These are phyloP conservation scores for Polymixis lichenea DNA, from an alignment of 2,888 invertebrate species.

Conservation along the genomic window DNA sequence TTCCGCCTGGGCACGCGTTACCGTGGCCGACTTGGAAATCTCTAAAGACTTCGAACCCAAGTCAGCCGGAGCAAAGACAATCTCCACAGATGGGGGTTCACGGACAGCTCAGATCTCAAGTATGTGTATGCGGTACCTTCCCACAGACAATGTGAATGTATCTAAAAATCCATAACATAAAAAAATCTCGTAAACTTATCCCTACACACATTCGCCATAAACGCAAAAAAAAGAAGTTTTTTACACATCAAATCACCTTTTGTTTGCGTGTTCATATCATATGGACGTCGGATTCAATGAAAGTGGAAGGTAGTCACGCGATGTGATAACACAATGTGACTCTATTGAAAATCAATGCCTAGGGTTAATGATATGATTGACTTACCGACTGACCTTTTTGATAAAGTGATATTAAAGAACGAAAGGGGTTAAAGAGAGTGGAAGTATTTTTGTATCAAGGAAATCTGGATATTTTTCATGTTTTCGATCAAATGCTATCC, in stretches of 20 bases:
- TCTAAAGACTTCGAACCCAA: too few species aligned
- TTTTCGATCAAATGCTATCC: background rate
- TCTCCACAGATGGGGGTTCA: too few species aligned
- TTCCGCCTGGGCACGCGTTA: too few species aligned
- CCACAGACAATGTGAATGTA: too few species aligned
- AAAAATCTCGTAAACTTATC: background rate
- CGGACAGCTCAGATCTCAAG: too few species aligned
- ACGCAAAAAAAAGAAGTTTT: slow-evolving; percentile 32
- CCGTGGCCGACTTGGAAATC: too few species aligned
- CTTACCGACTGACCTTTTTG: slow-evolving; percentile 50
- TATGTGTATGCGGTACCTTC: too few species aligned
- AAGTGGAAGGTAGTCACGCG: slow-evolving; percentile 57
- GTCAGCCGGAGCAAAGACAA: too few species aligned
- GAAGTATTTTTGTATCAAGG: background rate
- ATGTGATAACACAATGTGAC: slow-evolving; percentile 62
- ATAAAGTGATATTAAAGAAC: slow-evolving; percentile 32
- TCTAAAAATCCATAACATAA: background rate
- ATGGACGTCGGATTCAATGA: slow-evolving; percentile 56
- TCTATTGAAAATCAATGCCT: slow-evolving; percentile 65
- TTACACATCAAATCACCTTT: slow-evolving; percentile 57
- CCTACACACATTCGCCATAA: background rate
- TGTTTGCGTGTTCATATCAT: slow-evolving; percentile 62
- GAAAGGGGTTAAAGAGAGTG: slow-evolving; percentile 6
- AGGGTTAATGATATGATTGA: slow-evolving; percentile 63
- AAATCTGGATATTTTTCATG: background rate